Evolutionary conservation across 2,113 vertebrate genomes (phyloP), one percentile per base, ranked within the genome.

Genomic region (Halichoerus grypus): DNA sequence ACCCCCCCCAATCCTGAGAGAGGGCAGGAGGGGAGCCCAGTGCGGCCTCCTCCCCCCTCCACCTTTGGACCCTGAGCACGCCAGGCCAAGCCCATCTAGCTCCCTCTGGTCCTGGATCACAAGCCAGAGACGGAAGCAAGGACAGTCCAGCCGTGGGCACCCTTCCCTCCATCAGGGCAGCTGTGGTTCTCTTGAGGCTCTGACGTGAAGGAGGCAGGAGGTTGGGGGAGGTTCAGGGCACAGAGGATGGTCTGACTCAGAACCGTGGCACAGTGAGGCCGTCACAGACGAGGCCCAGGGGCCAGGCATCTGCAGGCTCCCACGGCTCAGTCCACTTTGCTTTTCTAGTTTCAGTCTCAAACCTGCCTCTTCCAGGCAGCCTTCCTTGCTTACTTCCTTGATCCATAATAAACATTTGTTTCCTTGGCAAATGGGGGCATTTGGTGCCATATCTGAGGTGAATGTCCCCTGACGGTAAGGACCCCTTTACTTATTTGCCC

Each of bases 251-350:
- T 15, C 31, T 8, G 19, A 28, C 57, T 7, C 12, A 0, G 65
- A 19, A 1, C 93, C 4, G 2, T 2, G 19, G 71, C 1, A 7
- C 3, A 0, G 6, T 0, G 63, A 8, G 4, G 2, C 22, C 1
- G 1, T 3, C 26, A 3, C 2, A 1, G 1, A 13, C 0, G 0
- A 49, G 88, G 24, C 36, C 76, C 1, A 0, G 36, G 81, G 36
- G 14, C 42, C 57, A 19, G 36, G 31, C 1, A 1, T 36, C n/a
- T 4, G 21, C 15, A 5, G 59, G 24, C 16, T 28, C 24, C 0
- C 15, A 1, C 0, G 5, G 59, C 0, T n/a, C 16, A 0, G 57
- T 3, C 51, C 31, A 2, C 63, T 18, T 33, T 31, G 55, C 16
- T 36, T 71, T 79, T 36, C 61, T 13, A 6, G 33, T 7, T 33